These are phyloP conservation scores for Hystrix cristata DNA, from an alignment of 2,113 vertebrate genomes.

Conservation along the genomic window DNA sequence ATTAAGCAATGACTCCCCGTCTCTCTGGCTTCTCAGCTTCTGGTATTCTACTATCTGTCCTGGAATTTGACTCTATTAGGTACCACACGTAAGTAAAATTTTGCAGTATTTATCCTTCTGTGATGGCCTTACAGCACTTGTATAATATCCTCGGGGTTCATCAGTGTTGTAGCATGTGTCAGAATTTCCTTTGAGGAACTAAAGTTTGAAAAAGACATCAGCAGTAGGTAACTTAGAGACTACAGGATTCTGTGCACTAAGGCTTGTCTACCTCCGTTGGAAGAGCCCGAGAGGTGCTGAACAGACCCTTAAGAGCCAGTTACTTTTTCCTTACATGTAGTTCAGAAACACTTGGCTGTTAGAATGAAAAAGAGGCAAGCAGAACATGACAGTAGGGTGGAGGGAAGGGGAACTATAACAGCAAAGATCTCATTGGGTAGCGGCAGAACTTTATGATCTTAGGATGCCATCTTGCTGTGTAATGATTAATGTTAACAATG, in stretches of 20 bases:
- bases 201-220: not conserved
- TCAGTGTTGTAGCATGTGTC: not conserved
- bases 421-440: not conserved
- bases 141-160: not conserved
- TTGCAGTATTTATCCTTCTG: not conserved
- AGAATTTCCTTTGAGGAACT: conserved; percentile 32
- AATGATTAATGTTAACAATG: not conserved
- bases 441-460: not conserved
- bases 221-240: not conserved
- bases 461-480: not conserved
- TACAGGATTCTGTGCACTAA: not conserved
- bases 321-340: not conserved
- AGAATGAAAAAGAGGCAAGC: not conserved
- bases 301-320: not conserved
- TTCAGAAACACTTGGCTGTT: not conserved
- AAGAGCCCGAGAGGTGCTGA: not conserved
- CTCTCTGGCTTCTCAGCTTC: not conserved
- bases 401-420: not conserved
- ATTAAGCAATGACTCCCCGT: not conserved
- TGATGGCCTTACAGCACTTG: not conserved
- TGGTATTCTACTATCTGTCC: not conserved
- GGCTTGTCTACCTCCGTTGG: not conserved
- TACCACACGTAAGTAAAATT: not conserved
- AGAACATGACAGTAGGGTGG: not conserved
- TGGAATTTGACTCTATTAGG: not conserved